Evolutionary conservation across 2,797 vertebrate species (phyloP), one percentile per base, ranked within the genome.

Genomic region (Onychomys torridus): DNA sequence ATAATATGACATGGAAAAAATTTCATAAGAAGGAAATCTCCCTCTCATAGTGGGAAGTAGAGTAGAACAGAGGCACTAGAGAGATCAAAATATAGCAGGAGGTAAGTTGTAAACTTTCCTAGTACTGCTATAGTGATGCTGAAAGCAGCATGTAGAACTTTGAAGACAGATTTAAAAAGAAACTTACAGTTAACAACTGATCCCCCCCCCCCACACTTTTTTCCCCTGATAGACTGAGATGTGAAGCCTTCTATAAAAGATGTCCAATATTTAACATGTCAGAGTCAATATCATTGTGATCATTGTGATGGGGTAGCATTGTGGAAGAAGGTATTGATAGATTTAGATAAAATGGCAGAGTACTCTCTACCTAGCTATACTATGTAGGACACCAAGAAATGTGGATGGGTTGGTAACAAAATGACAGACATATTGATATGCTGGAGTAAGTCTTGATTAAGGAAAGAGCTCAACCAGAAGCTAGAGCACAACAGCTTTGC

Each of bases 401-500:
- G 46, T 10, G 57, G 7, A 23, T 43, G 55, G 40, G 4, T 7
- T 40, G 23, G 4, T 27, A 32, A 46, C 16, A 65, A 63, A 71
- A 29, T 37, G 2, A 6, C 49, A 40, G 12, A 27, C 16, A 27
- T 6, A n/a, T 21, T n/a, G 37, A 11, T 63, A n/a, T 37, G 3
- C 9, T 34, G 19, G 9, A 49, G 12, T 40, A 65, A 71, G 4
- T 7, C 61, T 16, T 4, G 2, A 34, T 34, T 77, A 37, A 65
- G 14, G 13, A 65, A 81, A 43, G 43, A 25, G 1, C 2, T 0
- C 21, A n/a, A 49, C 0, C 21, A 59, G 40, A 77, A 34, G 2
- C 10, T 40, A 19, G 4, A 40, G 2, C 23, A 34, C 2, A 52
- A 7, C 27, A 14, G 32, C 8, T 0, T 10, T 5, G 1, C 7